Evolutionary conservation across 2,888 invertebrate species (phyloP).

Genomic region (Xestobium rufovillosum): DNA sequence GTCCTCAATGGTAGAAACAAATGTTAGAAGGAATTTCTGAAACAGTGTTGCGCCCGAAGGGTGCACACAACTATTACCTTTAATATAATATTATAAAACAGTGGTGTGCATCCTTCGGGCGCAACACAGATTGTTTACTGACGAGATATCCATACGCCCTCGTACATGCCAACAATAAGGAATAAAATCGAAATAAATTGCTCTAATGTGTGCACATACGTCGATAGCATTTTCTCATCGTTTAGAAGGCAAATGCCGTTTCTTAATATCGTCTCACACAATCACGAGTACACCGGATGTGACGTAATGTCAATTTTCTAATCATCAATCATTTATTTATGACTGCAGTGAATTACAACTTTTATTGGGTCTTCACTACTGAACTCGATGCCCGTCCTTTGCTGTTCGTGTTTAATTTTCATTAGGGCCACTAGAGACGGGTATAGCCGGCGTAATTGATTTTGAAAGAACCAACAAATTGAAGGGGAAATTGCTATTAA

Average conservation of each 20-base stretch:
- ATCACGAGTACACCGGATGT: slow-evolving; percentile 35
- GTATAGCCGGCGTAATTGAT: slow-evolving; percentile 16
- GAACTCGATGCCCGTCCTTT: slow-evolving; percentile 7
- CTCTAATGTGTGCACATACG: background rate
- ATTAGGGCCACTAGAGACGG: slow-evolving; percentile 10
- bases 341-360: slow-evolving; percentile 37
- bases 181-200: too few species aligned
- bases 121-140: too few species aligned
- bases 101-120: too few species aligned
- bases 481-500: slow-evolving; percentile 25
- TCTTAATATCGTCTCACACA: slow-evolving; percentile 1
- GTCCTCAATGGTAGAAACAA: too few species aligned
- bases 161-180: too few species aligned
- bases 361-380: slow-evolving; percentile 24
- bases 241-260: slow-evolving; percentile 1
- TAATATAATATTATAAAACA: too few species aligned
- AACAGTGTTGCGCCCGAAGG: too few species aligned
- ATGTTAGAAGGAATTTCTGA: too few species aligned
- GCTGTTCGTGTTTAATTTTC: too few species aligned
- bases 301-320: slow-evolving; percentile 44
- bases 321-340: slow-evolving; percentile 46
- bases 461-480: slow-evolving; percentile 23
- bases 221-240: slow-evolving; percentile 3
- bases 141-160: too few species aligned
- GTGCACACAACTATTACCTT: too few species aligned